phyloP scores from a whole-genome alignment of 2,113 vertebrate species.

The Meles meles region DNA sequence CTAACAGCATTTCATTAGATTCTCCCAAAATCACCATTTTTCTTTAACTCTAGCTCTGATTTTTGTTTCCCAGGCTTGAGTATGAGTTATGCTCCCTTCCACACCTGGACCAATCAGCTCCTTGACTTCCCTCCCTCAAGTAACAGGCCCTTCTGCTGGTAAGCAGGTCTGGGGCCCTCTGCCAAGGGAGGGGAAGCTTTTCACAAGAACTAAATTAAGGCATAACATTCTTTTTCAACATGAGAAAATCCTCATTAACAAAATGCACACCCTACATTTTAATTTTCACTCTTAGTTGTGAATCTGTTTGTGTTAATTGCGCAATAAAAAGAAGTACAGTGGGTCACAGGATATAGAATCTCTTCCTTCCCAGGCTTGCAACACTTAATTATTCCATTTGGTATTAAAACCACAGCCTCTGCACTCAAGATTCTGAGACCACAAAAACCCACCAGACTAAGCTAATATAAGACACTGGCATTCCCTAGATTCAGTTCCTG shows the following conservation, averaged over 20 bases:
- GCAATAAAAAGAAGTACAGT: neutral
- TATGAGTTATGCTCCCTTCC: neutral
- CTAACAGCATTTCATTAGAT: neutral
- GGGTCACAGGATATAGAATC: neutral
- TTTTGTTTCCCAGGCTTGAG: neutral
- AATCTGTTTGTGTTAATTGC: constrained; percentile 30
- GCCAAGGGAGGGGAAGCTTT: neutral
- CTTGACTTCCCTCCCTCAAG: neutral
- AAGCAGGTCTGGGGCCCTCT: neutral
- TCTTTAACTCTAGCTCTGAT: neutral
- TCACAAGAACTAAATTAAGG: neutral
- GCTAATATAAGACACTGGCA: neutral
- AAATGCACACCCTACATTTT: neutral
- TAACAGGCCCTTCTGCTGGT: neutral
- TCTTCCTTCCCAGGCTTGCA: neutral
- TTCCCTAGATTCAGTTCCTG: neutral
- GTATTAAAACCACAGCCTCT: neutral
- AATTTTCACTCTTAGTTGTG: constrained; percentile 28
- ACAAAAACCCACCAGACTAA: neutral
- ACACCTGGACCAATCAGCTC: neutral
- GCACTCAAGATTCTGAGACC: neutral
- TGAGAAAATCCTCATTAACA: neutral
- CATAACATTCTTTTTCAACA: neutral
- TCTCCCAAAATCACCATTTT: neutral
- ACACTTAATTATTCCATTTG: neutral